Percentiles rank a stretch among this genome's conserved stretches.
phyloP scores from a whole-genome alignment of 30 jellyfish, hydroid and myxozoan species.

The Hydractinia symbiolongicarpus region DNA sequence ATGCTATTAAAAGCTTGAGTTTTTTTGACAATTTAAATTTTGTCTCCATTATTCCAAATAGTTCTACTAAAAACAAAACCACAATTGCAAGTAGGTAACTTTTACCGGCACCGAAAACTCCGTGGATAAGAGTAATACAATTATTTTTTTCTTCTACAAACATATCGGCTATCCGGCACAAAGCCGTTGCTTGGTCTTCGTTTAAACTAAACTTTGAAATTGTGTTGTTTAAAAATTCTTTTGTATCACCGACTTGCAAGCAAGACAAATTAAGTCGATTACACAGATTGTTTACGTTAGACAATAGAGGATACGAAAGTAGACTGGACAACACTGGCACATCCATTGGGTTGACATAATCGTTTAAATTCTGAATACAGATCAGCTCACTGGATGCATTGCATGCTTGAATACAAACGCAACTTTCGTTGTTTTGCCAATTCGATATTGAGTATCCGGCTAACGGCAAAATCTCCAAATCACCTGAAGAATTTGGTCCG shows the following conservation, averaged over 20 bases:
- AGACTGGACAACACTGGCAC: constrained; percentile 38
- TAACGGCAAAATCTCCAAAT: constrained; percentile 41
- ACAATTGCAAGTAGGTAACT: constrained; percentile 51
- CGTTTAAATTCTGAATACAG: constrained; percentile 40
- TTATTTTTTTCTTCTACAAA: not conserved
- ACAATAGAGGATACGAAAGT: not conserved
- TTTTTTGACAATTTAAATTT: not conserved
- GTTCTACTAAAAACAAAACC: constrained; percentile 32
- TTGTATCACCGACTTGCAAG: not conserved
- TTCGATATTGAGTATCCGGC: constrained; percentile 12
- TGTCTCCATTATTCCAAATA: constrained; percentile 15
- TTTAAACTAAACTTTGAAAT: not conserved
- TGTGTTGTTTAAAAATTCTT: not conserved
- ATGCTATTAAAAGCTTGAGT: constrained; percentile 37
- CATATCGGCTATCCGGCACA: constrained; percentile 35
- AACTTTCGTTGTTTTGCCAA: constrained; percentile 30
- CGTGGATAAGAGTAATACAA: constrained; percentile 32
- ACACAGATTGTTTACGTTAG: not conserved
- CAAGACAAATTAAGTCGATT: constrained; percentile 5
- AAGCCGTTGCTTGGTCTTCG: constrained; percentile 48
- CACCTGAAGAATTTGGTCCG: constrained; percentile 66
- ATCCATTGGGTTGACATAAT: constrained; percentile 8
- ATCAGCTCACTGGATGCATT: constrained; percentile 57
- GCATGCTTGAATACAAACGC: constrained; percentile 49
- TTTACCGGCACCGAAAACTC: constrained; percentile 53